A percentile compares a stretch with the other conserved stretches of the same genome.
phyloP scores from a whole-genome alignment of 2,888 invertebrate genomes.

The Dryobotodes eremita region DNA sequence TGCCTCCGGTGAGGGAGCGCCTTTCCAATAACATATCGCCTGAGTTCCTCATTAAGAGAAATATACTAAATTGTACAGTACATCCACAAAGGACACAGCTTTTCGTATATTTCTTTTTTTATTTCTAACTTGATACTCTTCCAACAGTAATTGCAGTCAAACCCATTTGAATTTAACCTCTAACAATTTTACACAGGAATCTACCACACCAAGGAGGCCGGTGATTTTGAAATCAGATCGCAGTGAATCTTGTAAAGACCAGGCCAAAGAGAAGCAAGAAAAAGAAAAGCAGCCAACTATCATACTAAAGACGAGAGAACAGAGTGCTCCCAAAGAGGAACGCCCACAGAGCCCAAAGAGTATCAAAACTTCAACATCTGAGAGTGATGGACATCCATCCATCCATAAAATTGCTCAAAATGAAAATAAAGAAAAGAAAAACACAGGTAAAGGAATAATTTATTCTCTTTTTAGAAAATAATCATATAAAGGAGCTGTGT shows the following conservation, averaged over 20 bases:
- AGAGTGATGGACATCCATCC: constrained; percentile 79
- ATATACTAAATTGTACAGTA: no score
- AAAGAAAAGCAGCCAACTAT: constrained; percentile 92
- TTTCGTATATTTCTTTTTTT: neutral
- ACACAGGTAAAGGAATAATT: constrained; percentile 69
- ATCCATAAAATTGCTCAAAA: constrained; percentile 86
- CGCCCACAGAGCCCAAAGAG: constrained; percentile 92
- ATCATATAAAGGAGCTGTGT: neutral
- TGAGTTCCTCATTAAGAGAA: neutral
- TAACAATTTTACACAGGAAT: constrained; percentile 74
- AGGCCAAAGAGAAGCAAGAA: constrained; percentile 81
- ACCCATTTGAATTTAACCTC: neutral
- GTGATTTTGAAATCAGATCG: constrained; percentile 89
- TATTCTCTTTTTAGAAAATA: neutral
- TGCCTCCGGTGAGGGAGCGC: neutral
- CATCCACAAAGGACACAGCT: no score
- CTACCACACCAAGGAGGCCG: constrained; percentile 81
- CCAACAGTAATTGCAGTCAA: neutral
- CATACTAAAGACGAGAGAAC: constrained; percentile 93
- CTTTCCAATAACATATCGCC: neutral
- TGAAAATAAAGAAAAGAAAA: constrained; percentile 88
- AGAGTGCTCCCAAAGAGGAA: constrained; percentile 89
- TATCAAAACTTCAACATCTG: constrained; percentile 76
- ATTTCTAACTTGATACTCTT: neutral
- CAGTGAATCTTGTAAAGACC: constrained; percentile 81